Percentiles rank a stretch among this genome's conserved stretches.
phyloP scores from a whole-genome alignment of 1,140 invertebrate genomes.

The Drosophila pallidifrons region DNA sequence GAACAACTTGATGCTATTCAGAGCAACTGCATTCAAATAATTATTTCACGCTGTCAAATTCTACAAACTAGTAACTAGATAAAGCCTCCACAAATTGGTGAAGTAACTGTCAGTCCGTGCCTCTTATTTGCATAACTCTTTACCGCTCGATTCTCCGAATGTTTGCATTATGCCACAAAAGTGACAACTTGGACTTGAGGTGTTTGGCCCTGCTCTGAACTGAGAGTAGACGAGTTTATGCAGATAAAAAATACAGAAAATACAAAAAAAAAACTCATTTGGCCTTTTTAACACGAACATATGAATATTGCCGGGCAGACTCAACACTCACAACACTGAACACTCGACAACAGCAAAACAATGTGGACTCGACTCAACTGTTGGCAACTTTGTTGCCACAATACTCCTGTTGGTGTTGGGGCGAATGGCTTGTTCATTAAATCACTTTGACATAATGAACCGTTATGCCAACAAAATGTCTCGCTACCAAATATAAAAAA shows the following conservation, averaged over 20 bases:
- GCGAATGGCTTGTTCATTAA: slow-evolving; percentile 53
- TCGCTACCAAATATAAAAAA: slow-evolving; percentile 18
- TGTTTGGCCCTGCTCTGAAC: slow-evolving; percentile 39
- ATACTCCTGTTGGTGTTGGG: slow-evolving; percentile 30
- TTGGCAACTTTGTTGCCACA: slow-evolving; percentile 15
- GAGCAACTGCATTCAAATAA: neutral
- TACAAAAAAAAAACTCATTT: slow-evolving; percentile 36
- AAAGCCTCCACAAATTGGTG: neutral
- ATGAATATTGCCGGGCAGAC: slow-evolving; percentile 25
- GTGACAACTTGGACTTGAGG: slow-evolving; percentile 19
- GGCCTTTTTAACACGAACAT: slow-evolving; percentile 42
- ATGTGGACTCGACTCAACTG: too few species aligned
- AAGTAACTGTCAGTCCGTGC: slow-evolving; percentile 17
- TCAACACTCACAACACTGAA: slow-evolving; percentile 1
- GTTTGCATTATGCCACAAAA: slow-evolving; percentile 11
- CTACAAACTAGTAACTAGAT: slow-evolving; percentile 1
- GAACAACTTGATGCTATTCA: neutral
- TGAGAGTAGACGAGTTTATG: slow-evolving; percentile 22
- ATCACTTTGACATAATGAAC: slow-evolving; percentile 79
- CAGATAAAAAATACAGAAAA: slow-evolving; percentile 7
- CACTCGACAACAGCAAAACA: neutral
- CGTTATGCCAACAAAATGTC: slow-evolving; percentile 66
- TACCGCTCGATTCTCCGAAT: slow-evolving; percentile 26
- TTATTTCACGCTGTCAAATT: neutral
- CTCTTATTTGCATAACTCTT: slow-evolving; percentile 34